Percentiles rank a stretch among this genome's conserved stretches.
These are phyloP conservation scores for Semnornis frantzii DNA, from an alignment of 2,113 vertebrate genomes.

Conservation along the genomic window DNA sequence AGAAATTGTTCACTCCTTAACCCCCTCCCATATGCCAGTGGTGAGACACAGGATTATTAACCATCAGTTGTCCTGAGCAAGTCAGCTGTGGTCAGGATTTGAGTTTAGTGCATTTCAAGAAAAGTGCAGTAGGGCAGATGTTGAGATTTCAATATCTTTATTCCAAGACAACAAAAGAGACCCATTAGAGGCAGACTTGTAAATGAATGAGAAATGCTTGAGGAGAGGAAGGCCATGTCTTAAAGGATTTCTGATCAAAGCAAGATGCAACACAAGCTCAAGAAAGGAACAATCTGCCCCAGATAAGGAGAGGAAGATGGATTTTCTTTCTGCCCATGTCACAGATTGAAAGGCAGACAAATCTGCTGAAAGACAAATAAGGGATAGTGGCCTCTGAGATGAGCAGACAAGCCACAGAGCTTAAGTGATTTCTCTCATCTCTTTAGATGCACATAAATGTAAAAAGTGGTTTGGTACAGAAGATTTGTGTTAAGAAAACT, in stretches of 20 bases:
- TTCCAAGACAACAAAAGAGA: too few relatives aligned
- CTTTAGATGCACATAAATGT: neutral
- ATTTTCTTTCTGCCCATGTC: neutral
- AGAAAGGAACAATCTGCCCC: slow-evolving; percentile 24
- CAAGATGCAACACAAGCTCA: neutral
- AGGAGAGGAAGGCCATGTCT: neutral
- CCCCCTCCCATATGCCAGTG: neutral
- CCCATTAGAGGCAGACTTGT: neutral
- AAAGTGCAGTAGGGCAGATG: neutral
- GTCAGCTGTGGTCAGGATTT: neutral
- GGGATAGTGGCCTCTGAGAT: neutral
- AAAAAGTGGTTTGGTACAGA: neutral
- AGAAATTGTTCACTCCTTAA: too few relatives aligned
- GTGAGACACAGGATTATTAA: neutral
- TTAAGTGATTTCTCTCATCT: neutral
- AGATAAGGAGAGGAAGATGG: slow-evolving; percentile 13
- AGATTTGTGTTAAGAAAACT: neutral
- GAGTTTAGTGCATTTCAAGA: neutral
- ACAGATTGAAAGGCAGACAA: slow-evolving; percentile 17
- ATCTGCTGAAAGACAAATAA: slow-evolving; percentile 19
- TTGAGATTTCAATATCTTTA: neutral
- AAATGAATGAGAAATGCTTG: neutral
- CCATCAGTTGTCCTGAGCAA: neutral
- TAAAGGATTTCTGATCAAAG: neutral
- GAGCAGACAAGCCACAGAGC: slow-evolving; percentile 2